These are phyloP conservation scores for Acromyrmex heyeri DNA, from an alignment of 1,140 invertebrate genomes.

Conservation along the genomic window DNA sequence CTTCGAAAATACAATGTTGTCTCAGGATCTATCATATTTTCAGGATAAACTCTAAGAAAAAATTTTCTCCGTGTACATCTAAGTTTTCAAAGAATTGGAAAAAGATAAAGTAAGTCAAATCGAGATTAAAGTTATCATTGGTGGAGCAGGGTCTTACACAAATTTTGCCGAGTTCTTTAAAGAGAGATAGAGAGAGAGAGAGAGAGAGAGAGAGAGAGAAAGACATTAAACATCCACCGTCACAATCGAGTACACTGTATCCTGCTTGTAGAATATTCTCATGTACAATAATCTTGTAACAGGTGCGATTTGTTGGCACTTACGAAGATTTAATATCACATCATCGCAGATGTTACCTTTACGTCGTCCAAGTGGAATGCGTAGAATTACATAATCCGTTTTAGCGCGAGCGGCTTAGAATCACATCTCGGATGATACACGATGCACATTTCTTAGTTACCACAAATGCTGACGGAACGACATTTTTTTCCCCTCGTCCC, in stretches of 20 bases:
- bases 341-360: slow-evolving; percentile 42
- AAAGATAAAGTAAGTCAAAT: no score
- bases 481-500: slow-evolving; percentile 4
- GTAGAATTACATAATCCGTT: slow-evolving; percentile 33
- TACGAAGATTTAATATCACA: slow-evolving; percentile 34
- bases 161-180: neutral
- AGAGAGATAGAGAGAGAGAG: neutral
- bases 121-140: no score
- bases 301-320: slow-evolving; percentile 7
- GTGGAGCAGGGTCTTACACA: neutral
- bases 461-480: slow-evolving; percentile 47
- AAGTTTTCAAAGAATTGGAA: no score
- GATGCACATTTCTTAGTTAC: slow-evolving; percentile 13
- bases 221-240: neutral
- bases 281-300: slow-evolving; percentile 10
- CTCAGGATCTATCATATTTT: no score
- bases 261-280: neutral
- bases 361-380: slow-evolving; percentile 16
- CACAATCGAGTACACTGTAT: neutral
- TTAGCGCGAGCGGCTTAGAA: neutral
- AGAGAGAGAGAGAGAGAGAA: no score
- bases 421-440: slow-evolving; percentile 24
- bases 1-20: no score
- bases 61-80: no score
- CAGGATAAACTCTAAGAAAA: no score